Evolutionary conservation across 1,140 invertebrate genomes (phyloP), one percentile per base, ranked within the genome.

Genomic region (Calephelis nemesis): DNA sequence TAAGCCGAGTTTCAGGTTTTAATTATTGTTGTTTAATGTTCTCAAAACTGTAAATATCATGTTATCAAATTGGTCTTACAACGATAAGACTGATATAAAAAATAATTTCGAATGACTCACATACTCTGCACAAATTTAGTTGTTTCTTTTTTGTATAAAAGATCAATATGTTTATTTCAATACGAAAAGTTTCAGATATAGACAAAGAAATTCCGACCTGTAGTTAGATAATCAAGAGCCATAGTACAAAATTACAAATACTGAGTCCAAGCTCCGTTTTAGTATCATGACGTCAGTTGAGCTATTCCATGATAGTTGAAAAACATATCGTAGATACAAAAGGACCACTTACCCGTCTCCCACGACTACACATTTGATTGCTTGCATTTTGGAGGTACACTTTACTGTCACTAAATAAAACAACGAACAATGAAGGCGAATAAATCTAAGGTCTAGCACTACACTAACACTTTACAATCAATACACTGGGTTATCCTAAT

Each of bases 341-440:
- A 30, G 39, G 19, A 48, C 19, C 7, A 95, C 95, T 94, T 93
- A 97, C 96, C 97, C 97, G 91, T 98, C 97, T 71, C 97, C 97
- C 74, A 98, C 97, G 74, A 98, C 97, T 77, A 98, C 97, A 94
- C 97, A 98, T 93, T 98, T 98, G 85, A 98, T 98, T 66, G 97
- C 97, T 92, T 98, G 97, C 97, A 98, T 98, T 78, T 81, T 71
- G 74, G 64, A 70, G 73, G 73, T 79, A 70, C 62, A 74, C 67
- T 78, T 73, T 73, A 72, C 72, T 74, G 78, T 82, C 70, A 70
- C 78, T 88, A 80, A 82, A 82, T 87, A 82, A 82, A 79, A 84
- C 70, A 68, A 75, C 82, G 84, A 76, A 81, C 75, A 78, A 81
- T 77, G 74, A 79, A 75, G 79, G 79, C 72, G 72, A 75, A 82